Evolutionary conservation across 1,140 invertebrate genomes (phyloP), one percentile per base, ranked within the genome.

Genomic region (Halictus rubicundus): DNA sequence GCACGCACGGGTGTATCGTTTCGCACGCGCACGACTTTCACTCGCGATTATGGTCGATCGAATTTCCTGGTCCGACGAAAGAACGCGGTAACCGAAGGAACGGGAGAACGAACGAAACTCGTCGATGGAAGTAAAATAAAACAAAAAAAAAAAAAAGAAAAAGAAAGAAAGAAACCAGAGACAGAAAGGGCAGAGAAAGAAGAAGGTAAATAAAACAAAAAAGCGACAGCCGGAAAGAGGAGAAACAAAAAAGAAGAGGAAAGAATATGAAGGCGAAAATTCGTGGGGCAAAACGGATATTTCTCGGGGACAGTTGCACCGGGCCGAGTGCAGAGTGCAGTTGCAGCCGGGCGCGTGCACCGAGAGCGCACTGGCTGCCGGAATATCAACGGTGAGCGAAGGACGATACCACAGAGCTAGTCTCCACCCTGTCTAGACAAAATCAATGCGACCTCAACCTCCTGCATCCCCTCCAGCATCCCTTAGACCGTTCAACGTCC

Each of bases 371-470:
- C 69, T 64, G 77, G 57, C 72, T 73, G 84, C 70, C 60, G 54
- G 74, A 78, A 82, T 80, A 80, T 78, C 76, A 71, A 78, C 79
- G 66, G 71, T 72, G 82, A 72, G 76, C 75, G 72, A 77, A 84
- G 84, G 80, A 89, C 84, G 87, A 83, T 82, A 87, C 82, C 81
- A 82, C 78, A 70, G 87, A 70, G 88, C 85, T 81, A 88, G 90
- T 91, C 90, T 91, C 90, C 90, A 90, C 90, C 91, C 91, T 88
- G 91, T 92, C 90, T 91, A 92, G 90, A 92, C 91, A 91, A 92
- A 92, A 92, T 92, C 91, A 91, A 92, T 91, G 91, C 89, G 89
- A 91, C 90, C 90, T 90, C 88, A 88, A 88, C 84, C 88, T 83
- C 87, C 83, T 84, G 32, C 69, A 82, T 78, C 77, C 87, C 68